Evolutionary conservation across 2,888 invertebrate genomes (phyloP).

Genomic region (Cremastobaeus sp.): DNA sequence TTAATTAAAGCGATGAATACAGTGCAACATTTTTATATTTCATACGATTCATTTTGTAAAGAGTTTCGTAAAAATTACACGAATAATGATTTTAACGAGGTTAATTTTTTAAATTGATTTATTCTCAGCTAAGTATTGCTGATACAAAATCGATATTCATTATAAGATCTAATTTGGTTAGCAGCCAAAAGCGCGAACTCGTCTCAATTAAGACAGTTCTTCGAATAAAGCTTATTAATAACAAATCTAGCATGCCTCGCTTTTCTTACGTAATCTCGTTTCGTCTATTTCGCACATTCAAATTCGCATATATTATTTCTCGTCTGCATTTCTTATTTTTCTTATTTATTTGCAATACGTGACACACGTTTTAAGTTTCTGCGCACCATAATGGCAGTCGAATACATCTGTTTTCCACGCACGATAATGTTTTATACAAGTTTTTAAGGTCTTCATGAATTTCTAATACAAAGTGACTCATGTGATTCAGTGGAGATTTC

Average conservation of each 20-base stretch:
- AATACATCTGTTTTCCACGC: slow-evolving; percentile 49
- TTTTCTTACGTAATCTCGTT: too few relatives aligned
- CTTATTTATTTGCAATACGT: slow-evolving; percentile 43
- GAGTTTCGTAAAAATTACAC: too few relatives aligned
- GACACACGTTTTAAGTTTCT: slow-evolving; percentile 15
- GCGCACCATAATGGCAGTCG: slow-evolving; percentile 21
- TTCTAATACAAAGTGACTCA: slow-evolving; percentile 43
- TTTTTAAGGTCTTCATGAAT: slow-evolving; percentile 47
- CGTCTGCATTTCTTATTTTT: slow-evolving; percentile 20
- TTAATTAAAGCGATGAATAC: too few relatives aligned
- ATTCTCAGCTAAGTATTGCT: neutral
- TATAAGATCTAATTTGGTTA: slow-evolving; percentile 18
- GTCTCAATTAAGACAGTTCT: slow-evolving; percentile 26
- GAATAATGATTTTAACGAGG: too few relatives aligned
- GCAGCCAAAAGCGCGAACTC: neutral
- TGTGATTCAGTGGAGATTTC: slow-evolving; percentile 38
- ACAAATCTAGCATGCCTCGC: neutral
- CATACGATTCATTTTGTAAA: too few relatives aligned
- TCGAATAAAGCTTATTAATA: slow-evolving; percentile 27
- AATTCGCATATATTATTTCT: slow-evolving; percentile 34
- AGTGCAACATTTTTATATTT: too few relatives aligned
- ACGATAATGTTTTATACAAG: slow-evolving; percentile 48
- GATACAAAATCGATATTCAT: slow-evolving; percentile 33
- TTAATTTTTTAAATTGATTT: neutral
- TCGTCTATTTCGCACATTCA: slow-evolving; percentile 22